These are phyloP conservation scores for Aphelocoma californica DNA, from an alignment of 2,797 vertebrate species.

Conservation along the genomic window DNA sequence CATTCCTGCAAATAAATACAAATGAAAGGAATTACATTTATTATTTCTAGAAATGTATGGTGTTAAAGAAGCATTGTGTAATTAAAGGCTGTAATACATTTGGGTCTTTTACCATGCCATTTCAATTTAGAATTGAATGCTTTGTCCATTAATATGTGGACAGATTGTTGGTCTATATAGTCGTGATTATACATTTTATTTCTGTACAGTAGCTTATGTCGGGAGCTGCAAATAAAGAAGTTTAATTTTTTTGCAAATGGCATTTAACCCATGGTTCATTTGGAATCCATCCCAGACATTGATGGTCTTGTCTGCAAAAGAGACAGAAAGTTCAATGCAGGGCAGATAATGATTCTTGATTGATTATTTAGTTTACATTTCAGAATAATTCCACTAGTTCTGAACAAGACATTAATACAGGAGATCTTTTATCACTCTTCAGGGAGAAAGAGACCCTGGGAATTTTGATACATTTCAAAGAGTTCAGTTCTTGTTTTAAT, in stretches of 20 bases:
- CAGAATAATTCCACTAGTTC: neutral
- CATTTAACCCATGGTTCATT: neutral
- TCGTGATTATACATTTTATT: neutral
- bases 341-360: neutral
- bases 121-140: neutral
- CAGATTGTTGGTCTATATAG: neutral
- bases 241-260: neutral
- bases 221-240: neutral
- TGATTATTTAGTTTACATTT: neutral
- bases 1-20: neutral
- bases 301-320: neutral
- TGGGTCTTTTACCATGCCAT: neutral
- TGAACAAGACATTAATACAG: neutral
- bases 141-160: neutral
- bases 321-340: neutral
- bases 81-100: neutral
- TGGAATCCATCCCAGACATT: neutral
- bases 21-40: neutral
- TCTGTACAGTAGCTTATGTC: neutral
- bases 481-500: neutral
- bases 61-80: neutral
- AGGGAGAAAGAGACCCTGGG: neutral
- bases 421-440: neutral
- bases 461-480: neutral
- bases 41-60: neutral